Evolutionary conservation across 2,797 vertebrate species (phyloP).

Genomic region (Periparus ater): DNA sequence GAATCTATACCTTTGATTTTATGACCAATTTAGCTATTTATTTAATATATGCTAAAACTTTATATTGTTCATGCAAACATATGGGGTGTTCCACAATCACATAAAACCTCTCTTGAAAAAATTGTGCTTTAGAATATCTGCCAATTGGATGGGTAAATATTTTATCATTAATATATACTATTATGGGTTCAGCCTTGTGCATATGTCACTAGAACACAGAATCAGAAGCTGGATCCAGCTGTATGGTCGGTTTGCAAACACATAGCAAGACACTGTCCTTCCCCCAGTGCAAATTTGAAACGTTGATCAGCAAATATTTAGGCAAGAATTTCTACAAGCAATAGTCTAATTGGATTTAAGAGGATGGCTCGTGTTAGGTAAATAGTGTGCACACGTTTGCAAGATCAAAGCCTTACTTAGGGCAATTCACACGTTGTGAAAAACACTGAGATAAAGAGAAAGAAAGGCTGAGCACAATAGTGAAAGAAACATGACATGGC

Average conservation of each 20-base stretch:
- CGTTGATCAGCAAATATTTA: neutral
- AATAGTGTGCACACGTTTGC: neutral
- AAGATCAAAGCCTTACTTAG: slow-evolving; percentile 22
- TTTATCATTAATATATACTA: neutral
- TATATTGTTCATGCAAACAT: neutral
- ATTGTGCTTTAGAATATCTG: neutral
- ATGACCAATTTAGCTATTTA: neutral
- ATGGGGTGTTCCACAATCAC: rapidly evolving
- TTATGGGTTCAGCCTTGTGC: neutral
- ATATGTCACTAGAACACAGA: neutral
- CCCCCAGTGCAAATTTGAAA: neutral
- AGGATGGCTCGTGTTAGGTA: neutral
- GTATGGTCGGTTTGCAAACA: neutral
- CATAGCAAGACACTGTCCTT: neutral
- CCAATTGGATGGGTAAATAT: neutral
- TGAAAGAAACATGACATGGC: neutral
- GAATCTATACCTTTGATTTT: neutral
- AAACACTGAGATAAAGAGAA: neutral
- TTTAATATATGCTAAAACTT: neutral
- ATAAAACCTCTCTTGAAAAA: neutral
- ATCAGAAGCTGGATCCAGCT: neutral
- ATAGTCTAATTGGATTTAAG: neutral
- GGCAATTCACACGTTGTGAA: neutral
- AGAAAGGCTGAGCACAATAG: neutral
- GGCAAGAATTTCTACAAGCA: neutral